Percentiles rank a stretch among this genome's conserved stretches.
Evolutionary conservation across 1,140 invertebrate genomes (phyloP).

Genomic region (Artemia franciscana): DNA sequence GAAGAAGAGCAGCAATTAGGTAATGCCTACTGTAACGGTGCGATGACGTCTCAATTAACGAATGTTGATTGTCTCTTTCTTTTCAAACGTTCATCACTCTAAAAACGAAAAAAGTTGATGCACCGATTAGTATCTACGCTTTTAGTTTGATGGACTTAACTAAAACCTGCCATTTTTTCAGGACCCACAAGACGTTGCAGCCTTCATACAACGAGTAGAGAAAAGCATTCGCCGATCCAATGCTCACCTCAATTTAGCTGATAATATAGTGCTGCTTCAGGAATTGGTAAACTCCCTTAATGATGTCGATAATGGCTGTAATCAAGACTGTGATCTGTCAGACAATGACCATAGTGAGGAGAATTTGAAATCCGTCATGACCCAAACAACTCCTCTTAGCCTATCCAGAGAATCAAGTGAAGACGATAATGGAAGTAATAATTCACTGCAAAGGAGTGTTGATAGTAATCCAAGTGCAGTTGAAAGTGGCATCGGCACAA

Average conservation of each 20-base stretch:
- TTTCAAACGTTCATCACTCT: no score
- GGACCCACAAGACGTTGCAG: slow-evolving; percentile 7
- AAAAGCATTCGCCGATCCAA: slow-evolving; percentile 6
- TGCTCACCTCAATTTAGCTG: not conserved
- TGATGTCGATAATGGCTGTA: not conserved
- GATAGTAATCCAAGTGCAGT: not conserved
- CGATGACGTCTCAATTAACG: no score
- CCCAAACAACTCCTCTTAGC: slow-evolving; percentile 7
- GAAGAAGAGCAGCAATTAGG: no score
- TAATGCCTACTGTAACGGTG: no score
- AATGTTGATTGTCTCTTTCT: no score
- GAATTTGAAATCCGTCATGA: not conserved
- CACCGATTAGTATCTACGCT: no score
- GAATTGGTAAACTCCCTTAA: not conserved
- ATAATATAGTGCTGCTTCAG: not conserved
- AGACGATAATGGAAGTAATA: not conserved
- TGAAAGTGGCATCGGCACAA: slow-evolving; percentile 2
- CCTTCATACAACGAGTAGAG: slow-evolving; percentile 8
- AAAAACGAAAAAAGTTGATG: no score
- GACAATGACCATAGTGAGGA: slow-evolving; percentile 3
- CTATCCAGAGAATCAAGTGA: slow-evolving; percentile 8
- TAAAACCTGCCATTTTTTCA: not conserved
- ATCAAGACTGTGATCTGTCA: not conserved
- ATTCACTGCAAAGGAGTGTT: not conserved
- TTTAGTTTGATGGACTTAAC: not conserved